phyloP scores from a whole-genome alignment of 2,113 vertebrate species.

The Upupa epops region DNA sequence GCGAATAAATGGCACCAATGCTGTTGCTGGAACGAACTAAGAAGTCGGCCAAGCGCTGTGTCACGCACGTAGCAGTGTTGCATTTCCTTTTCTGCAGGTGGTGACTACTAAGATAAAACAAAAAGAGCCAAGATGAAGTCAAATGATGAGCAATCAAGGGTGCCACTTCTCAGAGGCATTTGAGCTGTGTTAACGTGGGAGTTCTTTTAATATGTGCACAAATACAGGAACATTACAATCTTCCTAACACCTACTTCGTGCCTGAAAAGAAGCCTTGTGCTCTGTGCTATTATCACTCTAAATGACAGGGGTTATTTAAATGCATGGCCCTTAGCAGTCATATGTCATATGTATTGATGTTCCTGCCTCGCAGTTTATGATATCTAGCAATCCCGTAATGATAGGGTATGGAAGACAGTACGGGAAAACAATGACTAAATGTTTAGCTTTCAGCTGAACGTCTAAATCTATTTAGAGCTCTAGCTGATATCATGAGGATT shows the following conservation, averaged over 20 bases:
- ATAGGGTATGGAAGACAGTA: constrained; percentile 42
- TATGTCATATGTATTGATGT: constrained; percentile 21
- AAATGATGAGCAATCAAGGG: neutral
- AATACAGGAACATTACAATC: constrained; percentile 32
- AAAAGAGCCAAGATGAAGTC: neutral
- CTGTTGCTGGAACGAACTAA: constrained; percentile 84
- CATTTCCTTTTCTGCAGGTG: constrained; percentile 85
- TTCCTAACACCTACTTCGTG: constrained; percentile 11
- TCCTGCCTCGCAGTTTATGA: constrained; percentile 4
- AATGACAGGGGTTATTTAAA: constrained; percentile 20
- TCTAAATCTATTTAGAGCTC: constrained; percentile 48
- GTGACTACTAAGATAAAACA: constrained; percentile 65
- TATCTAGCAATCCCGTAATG: constrained; percentile 22
- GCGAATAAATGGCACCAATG: constrained; percentile 76
- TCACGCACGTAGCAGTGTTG: constrained; percentile 88
- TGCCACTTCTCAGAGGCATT: neutral
- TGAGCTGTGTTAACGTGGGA: neutral
- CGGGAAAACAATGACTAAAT: constrained; percentile 55
- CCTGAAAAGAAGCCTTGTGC: neutral
- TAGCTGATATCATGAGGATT: constrained; percentile 43
- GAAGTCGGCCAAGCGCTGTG: constrained; percentile 87
- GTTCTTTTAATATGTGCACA: constrained; percentile 30
- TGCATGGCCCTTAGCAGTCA: constrained; percentile 32
- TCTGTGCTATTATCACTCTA: constrained; percentile 13
- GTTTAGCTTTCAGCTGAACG: constrained; percentile 32